Evolutionary conservation across 2,888 invertebrate species (phyloP).

Genomic region (Syritta pipiens): DNA sequence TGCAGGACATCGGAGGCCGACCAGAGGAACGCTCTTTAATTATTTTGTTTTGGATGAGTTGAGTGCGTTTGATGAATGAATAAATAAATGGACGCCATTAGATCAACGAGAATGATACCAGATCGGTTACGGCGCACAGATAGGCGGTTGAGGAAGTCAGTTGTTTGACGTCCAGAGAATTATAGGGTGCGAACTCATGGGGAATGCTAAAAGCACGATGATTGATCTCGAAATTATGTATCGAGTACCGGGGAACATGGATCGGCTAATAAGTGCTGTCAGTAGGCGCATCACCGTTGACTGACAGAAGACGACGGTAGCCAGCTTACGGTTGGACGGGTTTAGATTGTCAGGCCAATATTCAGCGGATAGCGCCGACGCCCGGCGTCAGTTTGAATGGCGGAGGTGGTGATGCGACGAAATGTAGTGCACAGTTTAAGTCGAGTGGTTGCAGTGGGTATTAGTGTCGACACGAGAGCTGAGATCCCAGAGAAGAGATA

Average conservation of each 20-base stretch:
- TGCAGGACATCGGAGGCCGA: constrained; percentile 14
- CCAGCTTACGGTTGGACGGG: not conserved
- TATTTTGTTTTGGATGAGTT: constrained; percentile 42
- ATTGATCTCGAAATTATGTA: constrained; percentile 15
- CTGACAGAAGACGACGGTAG: not conserved
- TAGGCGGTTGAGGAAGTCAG: constrained; percentile 50
- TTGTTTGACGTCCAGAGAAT: constrained; percentile 21
- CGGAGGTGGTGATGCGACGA: no score
- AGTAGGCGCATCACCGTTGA: not conserved
- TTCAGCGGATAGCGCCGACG: no score
- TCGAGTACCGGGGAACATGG: constrained; percentile 7
- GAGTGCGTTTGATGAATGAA: constrained; percentile 53
- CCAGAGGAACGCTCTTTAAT: constrained; percentile 33
- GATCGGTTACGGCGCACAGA: constrained; percentile 6
- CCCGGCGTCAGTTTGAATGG: no score
- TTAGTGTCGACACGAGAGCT: no score
- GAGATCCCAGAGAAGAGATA: no score
- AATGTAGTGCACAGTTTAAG: no score
- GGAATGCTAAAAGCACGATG: not conserved
- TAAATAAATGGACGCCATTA: constrained; percentile 51
- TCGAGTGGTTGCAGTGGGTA: no score
- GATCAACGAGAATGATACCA: constrained; percentile 41
- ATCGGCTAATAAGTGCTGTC: constrained; percentile 25
- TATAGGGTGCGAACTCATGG: constrained; percentile 32
- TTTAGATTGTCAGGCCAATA: constrained; percentile 1